A percentile compares a stretch with the other conserved stretches of the same genome.
These are phyloP conservation scores for Oscheius sp. DNA, from an alignment of 2,888 invertebrate genomes.

Conservation along the genomic window DNA sequence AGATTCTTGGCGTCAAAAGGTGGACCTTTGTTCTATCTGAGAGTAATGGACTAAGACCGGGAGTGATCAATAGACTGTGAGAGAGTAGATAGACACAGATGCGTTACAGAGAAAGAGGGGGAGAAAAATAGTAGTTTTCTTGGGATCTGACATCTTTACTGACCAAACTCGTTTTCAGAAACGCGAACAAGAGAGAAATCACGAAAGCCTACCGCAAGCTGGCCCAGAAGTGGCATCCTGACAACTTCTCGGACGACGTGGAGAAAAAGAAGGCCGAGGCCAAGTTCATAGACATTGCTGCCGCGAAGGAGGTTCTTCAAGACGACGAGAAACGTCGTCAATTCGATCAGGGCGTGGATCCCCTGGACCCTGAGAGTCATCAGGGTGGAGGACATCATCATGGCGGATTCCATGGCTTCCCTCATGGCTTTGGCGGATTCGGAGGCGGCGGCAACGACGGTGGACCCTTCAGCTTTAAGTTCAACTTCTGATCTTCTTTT, in stretches of 20 bases:
- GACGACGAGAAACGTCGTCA: constrained; percentile 88
- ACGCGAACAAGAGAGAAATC: constrained; percentile 91
- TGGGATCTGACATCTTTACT: too few relatives aligned
- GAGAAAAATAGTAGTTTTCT: too few relatives aligned
- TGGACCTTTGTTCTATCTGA: constrained; percentile 54
- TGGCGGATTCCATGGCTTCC: constrained; percentile 57
- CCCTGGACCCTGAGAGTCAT: constrained; percentile 88
- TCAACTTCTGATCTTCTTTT: constrained; percentile 60
- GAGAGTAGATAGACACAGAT: too few relatives aligned
- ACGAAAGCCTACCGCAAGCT: constrained; percentile 94
- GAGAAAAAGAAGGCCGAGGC: constrained; percentile 84
- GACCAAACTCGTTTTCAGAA: constrained; percentile 73
- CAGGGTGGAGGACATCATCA: constrained; percentile 73
- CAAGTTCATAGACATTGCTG: constrained; percentile 97
- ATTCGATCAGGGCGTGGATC: constrained; percentile 95
- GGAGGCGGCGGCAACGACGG: constrained; percentile 54
- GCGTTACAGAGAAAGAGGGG: too few relatives aligned
- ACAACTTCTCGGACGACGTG: constrained; percentile 87
- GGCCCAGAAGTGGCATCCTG: constrained; percentile 99
- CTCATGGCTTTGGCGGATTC: constrained; percentile 67
- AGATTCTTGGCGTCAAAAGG: constrained; percentile 91
- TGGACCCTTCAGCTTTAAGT: constrained; percentile 68
- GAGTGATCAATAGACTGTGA: not conserved
- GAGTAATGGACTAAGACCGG: not conserved
- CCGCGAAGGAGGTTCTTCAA: constrained; percentile 92